phyloP scores from a whole-genome alignment of 2,113 vertebrate species.

The Oncorhynchus masou region DNA sequence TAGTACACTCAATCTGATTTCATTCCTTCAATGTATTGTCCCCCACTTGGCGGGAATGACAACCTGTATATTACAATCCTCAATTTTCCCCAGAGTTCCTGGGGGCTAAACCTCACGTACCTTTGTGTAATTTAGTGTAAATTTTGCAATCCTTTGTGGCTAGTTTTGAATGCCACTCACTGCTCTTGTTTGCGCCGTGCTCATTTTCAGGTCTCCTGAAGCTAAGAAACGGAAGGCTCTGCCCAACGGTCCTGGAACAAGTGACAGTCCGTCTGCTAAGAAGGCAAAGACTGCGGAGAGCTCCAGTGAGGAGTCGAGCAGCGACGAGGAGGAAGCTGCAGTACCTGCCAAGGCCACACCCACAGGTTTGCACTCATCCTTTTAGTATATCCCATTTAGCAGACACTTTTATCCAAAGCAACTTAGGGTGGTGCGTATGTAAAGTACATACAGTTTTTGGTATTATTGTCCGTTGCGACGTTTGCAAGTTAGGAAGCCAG shows the following conservation, averaged over 20 bases:
- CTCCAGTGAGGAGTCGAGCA: slow-evolving; percentile 72
- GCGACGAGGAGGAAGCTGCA: slow-evolving; percentile 59
- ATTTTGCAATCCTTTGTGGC: not conserved
- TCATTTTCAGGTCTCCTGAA: slow-evolving; percentile 33
- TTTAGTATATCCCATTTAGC: not conserved
- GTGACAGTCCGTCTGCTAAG: slow-evolving; percentile 68
- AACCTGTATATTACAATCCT: not conserved
- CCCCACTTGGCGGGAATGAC: not conserved
- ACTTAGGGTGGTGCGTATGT: no score
- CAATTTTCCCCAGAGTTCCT: no score
- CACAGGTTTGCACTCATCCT: slow-evolving; percentile 41
- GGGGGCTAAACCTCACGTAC: no score
- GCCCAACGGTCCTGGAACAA: slow-evolving; percentile 2
- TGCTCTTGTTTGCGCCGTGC: not conserved
- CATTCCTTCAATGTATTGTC: not conserved
- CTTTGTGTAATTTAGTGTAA: no score
- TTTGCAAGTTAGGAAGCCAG: no score
- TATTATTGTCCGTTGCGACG: no score
- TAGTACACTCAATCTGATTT: not conserved
- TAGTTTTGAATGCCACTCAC: not conserved
- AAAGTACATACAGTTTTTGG: no score
- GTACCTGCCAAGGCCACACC: slow-evolving; percentile 44
- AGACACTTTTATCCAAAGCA: not conserved
- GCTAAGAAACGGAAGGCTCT: slow-evolving; percentile 48
- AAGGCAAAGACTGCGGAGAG: slow-evolving; percentile 66